A percentile compares a stretch with the other conserved stretches of the same genome.
Evolutionary conservation across 2,113 vertebrate genomes (phyloP).

Genomic region (Colossoma macropomum): DNA sequence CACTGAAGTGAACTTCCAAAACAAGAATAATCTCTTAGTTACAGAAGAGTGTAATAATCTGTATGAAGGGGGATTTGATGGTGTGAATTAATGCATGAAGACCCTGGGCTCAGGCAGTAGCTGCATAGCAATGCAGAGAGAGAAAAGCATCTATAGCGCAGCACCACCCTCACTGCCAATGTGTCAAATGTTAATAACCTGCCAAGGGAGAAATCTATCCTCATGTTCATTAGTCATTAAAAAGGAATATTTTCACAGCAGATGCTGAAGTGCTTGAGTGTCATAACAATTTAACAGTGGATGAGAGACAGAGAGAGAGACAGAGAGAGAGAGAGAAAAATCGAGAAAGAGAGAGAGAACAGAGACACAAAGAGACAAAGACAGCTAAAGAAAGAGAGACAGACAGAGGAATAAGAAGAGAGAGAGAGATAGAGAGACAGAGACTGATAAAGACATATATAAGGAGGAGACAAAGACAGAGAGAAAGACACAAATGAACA

Average conservation of each 20-base stretch:
- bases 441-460: background rate
- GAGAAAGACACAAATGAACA: background rate
- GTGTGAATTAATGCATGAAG: slow-evolving; percentile 59
- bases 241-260: slow-evolving; percentile 60
- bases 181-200: slow-evolving; percentile 63
- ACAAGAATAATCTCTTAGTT: slow-evolving; percentile 55
- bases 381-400: slow-evolving; percentile 27
- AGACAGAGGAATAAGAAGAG: slow-evolving; percentile 1
- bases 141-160: slow-evolving; percentile 21
- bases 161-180: slow-evolving; percentile 37
- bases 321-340: slow-evolving; percentile 10
- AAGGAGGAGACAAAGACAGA: slow-evolving; percentile 7
- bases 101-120: slow-evolving; percentile 50
- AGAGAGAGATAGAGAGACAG: too few relatives aligned
- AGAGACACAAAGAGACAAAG: slow-evolving; percentile 42
- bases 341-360: slow-evolving; percentile 18
- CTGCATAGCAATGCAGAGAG: slow-evolving; percentile 49
- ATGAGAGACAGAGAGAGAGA: slow-evolving; percentile 32
- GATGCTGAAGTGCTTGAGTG: slow-evolving; percentile 53
- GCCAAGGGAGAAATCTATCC: slow-evolving; percentile 58
- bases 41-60: slow-evolving; percentile 61
- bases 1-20: slow-evolving; percentile 30
- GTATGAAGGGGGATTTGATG: slow-evolving; percentile 58
- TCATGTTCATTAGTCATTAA: slow-evolving; percentile 65
- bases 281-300: slow-evolving; percentile 61